Base-by-base conservation (phyloP, 2,113 vertebrate genomes). In the Leucoraja erinaceus region DNA sequence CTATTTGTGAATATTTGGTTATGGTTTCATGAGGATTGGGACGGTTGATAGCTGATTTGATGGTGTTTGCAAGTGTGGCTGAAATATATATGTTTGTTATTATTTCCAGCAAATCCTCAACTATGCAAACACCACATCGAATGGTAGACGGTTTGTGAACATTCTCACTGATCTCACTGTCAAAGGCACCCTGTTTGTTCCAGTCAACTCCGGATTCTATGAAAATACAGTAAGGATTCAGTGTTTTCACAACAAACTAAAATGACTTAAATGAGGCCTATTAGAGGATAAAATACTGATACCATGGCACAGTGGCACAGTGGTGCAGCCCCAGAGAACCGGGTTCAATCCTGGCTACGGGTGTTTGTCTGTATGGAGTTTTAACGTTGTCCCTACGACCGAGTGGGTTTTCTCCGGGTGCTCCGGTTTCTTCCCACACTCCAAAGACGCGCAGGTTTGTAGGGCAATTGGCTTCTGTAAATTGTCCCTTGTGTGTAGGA, bases 111-210 rank as follows among this genome's bases (percentile, higher is more conserved):
- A 97, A 94, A 96, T 99, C 94, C 95, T 97, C 94, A 96, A 95
- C 94, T 98, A 97, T 70, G 98, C 98, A 70, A 96, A 95, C 94
- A 94, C 92, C 93, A 98, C 97, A 0, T 93, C 93, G 79, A 95
- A 94, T 2, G 98, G 98, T 56, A 96, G 59, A 81, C 94, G 94
- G 0, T 98, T 98, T 92, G 90, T 98, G 93, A 95, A 61, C 74
- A 96, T 94, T 54, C 97, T 99, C 91, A 96, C 94, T 0, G 95
- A 98, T 95, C 94, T 96, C 86, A 96, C 96, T 0, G 93, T 95
- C 79, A 96, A 77, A 0, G 95, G 96, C 12, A 99, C 98, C 0
- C 96, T 99, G 70, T 99, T 99, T 56, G 98, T 97, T 28, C 98
- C 98, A 0, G 96, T 96, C 0, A 97, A 99, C 47, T 94, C 93